Evolutionary conservation across 2,888 invertebrate genomes (phyloP), one percentile per base, ranked within the genome.

Genomic region (Catocala sponsa): DNA sequence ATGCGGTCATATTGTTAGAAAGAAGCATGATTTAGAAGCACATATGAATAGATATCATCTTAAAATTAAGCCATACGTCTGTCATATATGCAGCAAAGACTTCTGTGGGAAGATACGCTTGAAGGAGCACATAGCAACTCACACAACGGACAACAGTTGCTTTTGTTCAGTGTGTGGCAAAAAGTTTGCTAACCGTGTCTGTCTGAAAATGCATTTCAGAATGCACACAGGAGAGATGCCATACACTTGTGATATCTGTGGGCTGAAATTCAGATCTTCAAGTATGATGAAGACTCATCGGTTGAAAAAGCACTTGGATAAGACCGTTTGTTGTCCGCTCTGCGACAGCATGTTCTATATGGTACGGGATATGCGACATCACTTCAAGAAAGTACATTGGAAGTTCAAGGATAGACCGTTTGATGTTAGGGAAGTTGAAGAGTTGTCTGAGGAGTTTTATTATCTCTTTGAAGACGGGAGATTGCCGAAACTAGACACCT

Each of bases 371-470:
- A 83, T 87, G 83, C 77, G 87, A 35, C 78, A 80, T 50, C 87
- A 87, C 59, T 85, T 87, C 7, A 87, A 86, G 53, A 85, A 84
- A 55, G 72, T 74, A 0, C 87, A 87, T 71, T 87, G 87, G 86
- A 85, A 81, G 44, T 61, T 62, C 38, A 81, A 78, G 25, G 71
- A 80, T 25, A 80, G 73, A n/a, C 80, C 83, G 0, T 86, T 84
- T 55, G 70, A 87, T 68, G 84, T 69, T 5, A 66, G 57, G 6
- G 70, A 82, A 49, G 83, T 74, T 57, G 70, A 77, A 32, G 78
- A 81, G 33, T 76, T 87, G 5, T 41, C 78, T 0, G 61, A 73
- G 6, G 75, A 81, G 11, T 76, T 47, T 32, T 76, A 87, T 46
- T 69, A 82, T 67, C 65, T 87, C 43, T 85, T 85, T 72, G 81